Conservation (phyloP, 2,888 invertebrate species). For the Troides aeacus region DNA sequence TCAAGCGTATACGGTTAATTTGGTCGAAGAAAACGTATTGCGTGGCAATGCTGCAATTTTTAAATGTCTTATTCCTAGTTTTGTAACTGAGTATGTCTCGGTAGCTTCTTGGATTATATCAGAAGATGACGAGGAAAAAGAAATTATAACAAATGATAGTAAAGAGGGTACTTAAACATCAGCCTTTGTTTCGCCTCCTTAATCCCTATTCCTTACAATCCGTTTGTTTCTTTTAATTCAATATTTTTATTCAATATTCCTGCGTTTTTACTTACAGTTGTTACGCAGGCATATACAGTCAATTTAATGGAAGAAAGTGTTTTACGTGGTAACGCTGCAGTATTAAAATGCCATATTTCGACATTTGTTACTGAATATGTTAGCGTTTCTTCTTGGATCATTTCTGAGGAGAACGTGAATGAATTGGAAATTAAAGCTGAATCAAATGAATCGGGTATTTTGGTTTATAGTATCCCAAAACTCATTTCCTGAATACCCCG, state of each 20-base stretch:
- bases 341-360: slow-evolving; percentile 95
- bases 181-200: slow-evolving; percentile 12
- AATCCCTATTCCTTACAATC: slow-evolving; percentile 17
- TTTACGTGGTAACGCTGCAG: slow-evolving; percentile 92
- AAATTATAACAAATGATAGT: slow-evolving; percentile 60
- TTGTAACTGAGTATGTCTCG: slow-evolving; percentile 91
- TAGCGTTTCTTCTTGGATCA: slow-evolving; percentile 91
- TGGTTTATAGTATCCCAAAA: slow-evolving; percentile 19
- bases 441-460: slow-evolving; percentile 66
- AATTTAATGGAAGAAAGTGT: slow-evolving; percentile 96
- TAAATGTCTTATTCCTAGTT: slow-evolving; percentile 91
- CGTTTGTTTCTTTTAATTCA: slow-evolving; percentile 24
- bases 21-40: slow-evolving; percentile 92
- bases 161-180: slow-evolving; percentile 53
- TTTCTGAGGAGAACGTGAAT: slow-evolving; percentile 82
- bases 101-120: slow-evolving; percentile 89
- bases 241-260: slow-evolving; percentile 20
- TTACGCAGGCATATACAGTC: slow-evolving; percentile 92
- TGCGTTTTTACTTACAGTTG: slow-evolving; percentile 83
- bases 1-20: slow-evolving; percentile 88
- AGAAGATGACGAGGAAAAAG: slow-evolving; percentile 70
- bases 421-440: slow-evolving; percentile 74
- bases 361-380: slow-evolving; percentile 96
- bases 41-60: slow-evolving; percentile 89
- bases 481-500: slow-evolving; percentile 22